Conservation (phyloP, 2,113 vertebrate genomes). For the Camelus dromedarius region DNA sequence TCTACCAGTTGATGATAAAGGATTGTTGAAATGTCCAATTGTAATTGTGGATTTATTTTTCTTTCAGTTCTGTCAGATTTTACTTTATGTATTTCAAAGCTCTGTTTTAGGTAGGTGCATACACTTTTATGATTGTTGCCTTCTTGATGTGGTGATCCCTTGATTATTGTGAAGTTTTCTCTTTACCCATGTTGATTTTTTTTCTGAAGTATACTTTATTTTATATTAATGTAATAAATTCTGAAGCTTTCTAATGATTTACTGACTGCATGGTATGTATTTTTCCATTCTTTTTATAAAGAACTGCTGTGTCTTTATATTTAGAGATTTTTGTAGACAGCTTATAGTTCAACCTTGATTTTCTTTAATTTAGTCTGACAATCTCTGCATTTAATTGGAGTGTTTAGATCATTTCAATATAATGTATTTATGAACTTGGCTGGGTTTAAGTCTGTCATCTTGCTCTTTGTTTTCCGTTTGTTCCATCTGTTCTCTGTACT, state of each 20-base stretch:
- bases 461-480: conserved; percentile 15
- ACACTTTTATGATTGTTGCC: not conserved
- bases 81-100: not conserved
- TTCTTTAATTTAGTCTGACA: not conserved
- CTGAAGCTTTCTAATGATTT: not conserved
- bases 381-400: not conserved
- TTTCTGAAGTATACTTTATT: not conserved
- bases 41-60: not conserved
- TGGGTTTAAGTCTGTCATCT: not conserved
- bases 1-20: not conserved
- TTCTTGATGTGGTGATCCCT: not conserved
- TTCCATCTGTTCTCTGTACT: not conserved
- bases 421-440: not conserved
- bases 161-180: not conserved
- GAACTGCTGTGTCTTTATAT: not conserved
- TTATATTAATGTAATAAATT: not conserved
- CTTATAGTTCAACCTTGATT: not conserved
- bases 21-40: not conserved
- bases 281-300: not conserved
- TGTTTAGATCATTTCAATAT: not conserved
- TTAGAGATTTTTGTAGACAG: not conserved
- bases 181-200: not conserved
- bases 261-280: not conserved
- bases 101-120: not conserved
- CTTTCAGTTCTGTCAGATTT: not conserved